Conservation (phyloP, 2,113 vertebrate genomes). For the Carassius gibelio region DNA sequence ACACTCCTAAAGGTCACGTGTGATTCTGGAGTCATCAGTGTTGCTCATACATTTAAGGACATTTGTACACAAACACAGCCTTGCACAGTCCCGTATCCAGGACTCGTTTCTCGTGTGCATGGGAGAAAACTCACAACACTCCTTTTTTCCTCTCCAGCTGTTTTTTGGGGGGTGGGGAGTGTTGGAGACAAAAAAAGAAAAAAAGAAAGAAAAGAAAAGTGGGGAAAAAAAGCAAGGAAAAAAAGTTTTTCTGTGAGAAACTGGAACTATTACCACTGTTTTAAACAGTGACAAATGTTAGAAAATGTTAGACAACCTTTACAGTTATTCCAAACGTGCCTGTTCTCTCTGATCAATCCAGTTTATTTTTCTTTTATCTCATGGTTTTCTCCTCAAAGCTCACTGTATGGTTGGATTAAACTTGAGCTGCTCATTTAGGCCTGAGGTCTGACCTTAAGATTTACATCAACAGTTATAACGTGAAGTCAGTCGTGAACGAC, state of each 20-base stretch:
- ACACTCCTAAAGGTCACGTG: slow-evolving; percentile 66
- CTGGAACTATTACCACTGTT: slow-evolving; percentile 70
- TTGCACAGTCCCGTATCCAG: slow-evolving; percentile 22
- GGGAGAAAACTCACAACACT: slow-evolving; percentile 18
- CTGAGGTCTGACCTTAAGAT: background rate
- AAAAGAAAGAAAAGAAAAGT: background rate
- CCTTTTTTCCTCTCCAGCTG: slow-evolving; percentile 40
- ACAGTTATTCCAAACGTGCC: slow-evolving; percentile 82
- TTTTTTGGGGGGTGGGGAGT: slow-evolving; percentile 24
- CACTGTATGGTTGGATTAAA: slow-evolving; percentile 13
- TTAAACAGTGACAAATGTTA: slow-evolving; percentile 72
- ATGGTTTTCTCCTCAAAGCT: background rate
- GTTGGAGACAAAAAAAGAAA: slow-evolving; percentile 12
- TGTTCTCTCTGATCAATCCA: slow-evolving; percentile 65
- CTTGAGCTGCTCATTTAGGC: slow-evolving; percentile 7
- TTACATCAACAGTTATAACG: background rate
- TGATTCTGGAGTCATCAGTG: slow-evolving; percentile 66
- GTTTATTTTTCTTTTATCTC: slow-evolving; percentile 58
- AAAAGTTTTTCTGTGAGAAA: slow-evolving; percentile 75
- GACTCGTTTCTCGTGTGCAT: slow-evolving; percentile 19
- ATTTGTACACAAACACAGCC: slow-evolving; percentile 25
- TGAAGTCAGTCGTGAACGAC: slow-evolving; percentile 67
- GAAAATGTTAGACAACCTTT: slow-evolving; percentile 66
- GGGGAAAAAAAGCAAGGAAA: slow-evolving; percentile 9
- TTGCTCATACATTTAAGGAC: slow-evolving; percentile 56